phyloP scores from a whole-genome alignment of 2,113 vertebrate genomes.

The Hystrix cristata region DNA sequence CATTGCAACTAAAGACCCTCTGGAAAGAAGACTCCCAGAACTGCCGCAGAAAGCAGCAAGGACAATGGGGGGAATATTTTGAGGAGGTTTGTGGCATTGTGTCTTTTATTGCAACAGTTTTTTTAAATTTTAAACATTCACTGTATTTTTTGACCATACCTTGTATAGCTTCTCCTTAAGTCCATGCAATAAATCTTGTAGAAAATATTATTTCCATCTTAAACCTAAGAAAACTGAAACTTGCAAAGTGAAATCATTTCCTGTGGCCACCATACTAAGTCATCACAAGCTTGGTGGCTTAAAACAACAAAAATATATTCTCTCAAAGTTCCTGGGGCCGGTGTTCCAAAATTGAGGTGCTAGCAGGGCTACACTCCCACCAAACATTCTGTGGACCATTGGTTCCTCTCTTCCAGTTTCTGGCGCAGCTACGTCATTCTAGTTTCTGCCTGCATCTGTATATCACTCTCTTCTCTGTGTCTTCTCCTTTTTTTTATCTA shows the following conservation, averaged over 20 bases:
- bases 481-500: constrained; percentile 1
- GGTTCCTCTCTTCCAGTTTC: background rate
- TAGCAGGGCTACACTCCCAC: background rate
- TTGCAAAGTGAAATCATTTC: background rate
- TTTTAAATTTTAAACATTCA: background rate
- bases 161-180: background rate
- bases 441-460: background rate
- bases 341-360: background rate
- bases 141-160: background rate
- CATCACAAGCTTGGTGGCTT: background rate
- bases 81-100: background rate
- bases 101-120: background rate
- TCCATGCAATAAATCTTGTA: background rate
- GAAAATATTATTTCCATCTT: constrained; percentile 28
- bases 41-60: background rate
- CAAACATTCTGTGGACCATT: background rate
- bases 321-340: background rate
- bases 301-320: background rate
- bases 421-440: background rate
- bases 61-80: background rate
- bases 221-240: constrained; percentile 14
- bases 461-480: background rate
- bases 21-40: background rate
- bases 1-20: background rate
- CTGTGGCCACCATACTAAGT: background rate